Conservation (phyloP, 2,113 vertebrate species). For the Callaeas wilsoni region DNA sequence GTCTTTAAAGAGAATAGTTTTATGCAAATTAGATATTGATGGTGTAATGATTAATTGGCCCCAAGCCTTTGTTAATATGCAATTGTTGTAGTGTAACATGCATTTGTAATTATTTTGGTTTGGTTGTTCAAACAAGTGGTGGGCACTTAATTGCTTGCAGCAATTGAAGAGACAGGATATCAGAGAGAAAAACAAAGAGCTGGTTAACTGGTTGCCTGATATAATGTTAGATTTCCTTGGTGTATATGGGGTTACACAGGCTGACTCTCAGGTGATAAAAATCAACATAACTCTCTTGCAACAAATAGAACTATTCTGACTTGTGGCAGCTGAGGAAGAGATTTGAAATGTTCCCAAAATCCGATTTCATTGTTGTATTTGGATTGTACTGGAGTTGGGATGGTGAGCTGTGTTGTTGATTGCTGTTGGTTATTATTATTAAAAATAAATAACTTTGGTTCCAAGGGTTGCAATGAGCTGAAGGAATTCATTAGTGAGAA, state of each 20-base stretch:
- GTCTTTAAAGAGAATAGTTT: slow-evolving; percentile 94
- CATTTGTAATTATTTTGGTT: slow-evolving; percentile 88
- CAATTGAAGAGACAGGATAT: slow-evolving; percentile 58
- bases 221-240: not conserved
- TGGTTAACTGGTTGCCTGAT: slow-evolving; percentile 34
- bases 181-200: slow-evolving; percentile 48
- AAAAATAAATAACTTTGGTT: not conserved
- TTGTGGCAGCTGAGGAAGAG: not conserved
- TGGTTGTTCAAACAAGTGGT: slow-evolving; percentile 85
- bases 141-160: slow-evolving; percentile 74
- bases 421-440: not conserved
- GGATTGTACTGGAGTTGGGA: not conserved
- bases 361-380: not conserved
- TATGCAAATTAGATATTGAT: slow-evolving; percentile 98
- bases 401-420: not conserved
- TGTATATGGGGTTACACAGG: not conserved
- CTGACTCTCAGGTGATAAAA: not conserved
- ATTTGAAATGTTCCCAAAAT: not conserved
- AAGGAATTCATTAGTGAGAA: not conserved
- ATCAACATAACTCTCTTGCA: not conserved
- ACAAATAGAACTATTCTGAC: not conserved
- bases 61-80: slow-evolving; percentile 93
- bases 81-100: slow-evolving; percentile 86
- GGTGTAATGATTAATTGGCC: slow-evolving; percentile 94
- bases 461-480: not conserved